These are phyloP conservation scores for Pantala flavescens DNA, from an alignment of 1,140 invertebrate genomes.

Conservation along the genomic window DNA sequence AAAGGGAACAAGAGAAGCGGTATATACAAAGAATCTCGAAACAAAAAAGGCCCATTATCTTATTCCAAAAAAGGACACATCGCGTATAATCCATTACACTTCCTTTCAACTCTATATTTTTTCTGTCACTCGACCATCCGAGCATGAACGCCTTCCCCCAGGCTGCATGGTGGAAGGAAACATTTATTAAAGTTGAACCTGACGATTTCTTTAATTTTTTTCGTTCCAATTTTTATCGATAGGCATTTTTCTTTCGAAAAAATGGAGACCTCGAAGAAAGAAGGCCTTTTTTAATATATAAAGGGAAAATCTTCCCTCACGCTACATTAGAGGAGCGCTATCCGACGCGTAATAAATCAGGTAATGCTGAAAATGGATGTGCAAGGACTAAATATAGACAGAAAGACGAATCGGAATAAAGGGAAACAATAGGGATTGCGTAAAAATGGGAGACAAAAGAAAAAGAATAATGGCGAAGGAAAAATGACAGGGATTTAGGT, in stretches of 20 bases:
- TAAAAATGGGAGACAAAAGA: neutral
- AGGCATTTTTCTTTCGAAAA: neutral
- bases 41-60: too few relatives aligned
- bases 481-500: neutral
- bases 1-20: too few relatives aligned
- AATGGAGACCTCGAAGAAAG: neutral
- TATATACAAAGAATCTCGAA: too few relatives aligned
- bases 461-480: neutral
- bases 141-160: too few relatives aligned
- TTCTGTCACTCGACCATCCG: too few relatives aligned
- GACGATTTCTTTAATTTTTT: too few relatives aligned
- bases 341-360: neutral
- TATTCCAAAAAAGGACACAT: too few relatives aligned
- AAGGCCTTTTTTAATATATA: neutral
- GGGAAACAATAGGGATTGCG: neutral
- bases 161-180: too few relatives aligned
- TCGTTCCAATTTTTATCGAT: neutral
- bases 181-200: too few relatives aligned
- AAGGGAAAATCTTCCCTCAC: constrained; percentile 5
- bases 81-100: too few relatives aligned
- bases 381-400: neutral
- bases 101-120: too few relatives aligned
- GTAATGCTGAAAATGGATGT: neutral
- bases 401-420: neutral
- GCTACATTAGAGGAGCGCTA: neutral